Conservation (phyloP, 2,113 vertebrate genomes). For the Salvelinus sp. region DNA sequence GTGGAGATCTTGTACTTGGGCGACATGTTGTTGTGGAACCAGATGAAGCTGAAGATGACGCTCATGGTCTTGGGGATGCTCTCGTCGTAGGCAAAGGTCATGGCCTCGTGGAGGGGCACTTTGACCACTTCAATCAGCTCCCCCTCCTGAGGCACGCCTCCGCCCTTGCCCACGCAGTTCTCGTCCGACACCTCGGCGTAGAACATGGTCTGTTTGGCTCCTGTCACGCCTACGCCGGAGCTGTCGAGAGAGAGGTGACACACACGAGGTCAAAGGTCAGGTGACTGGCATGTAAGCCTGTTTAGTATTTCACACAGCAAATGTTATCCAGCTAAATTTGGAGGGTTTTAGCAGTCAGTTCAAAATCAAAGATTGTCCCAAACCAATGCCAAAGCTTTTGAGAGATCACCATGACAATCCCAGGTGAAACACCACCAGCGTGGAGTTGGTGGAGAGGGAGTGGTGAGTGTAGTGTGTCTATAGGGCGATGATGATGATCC, state of each 20-base stretch:
- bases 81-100: conserved; percentile 86
- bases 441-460: too few relatives aligned
- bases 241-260: conserved; percentile 53
- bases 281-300: background rate
- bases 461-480: too few relatives aligned
- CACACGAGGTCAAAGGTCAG: background rate
- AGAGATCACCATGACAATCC: too few relatives aligned
- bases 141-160: conserved; percentile 81
- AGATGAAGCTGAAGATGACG: conserved; percentile 86
- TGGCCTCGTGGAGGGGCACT: conserved; percentile 84
- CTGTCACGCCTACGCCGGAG: conserved; percentile 84
- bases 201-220: conserved; percentile 86
- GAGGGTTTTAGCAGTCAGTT: too few relatives aligned
- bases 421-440: too few relatives aligned
- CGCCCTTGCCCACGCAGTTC: conserved; percentile 79
- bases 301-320: too few relatives aligned
- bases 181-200: conserved; percentile 87
- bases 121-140: conserved; percentile 89
- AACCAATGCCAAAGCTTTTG: too few relatives aligned
- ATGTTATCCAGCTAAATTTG: too few relatives aligned
- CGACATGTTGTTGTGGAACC: conserved; percentile 87
- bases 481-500: too few relatives aligned
- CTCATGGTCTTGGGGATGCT: conserved; percentile 84
- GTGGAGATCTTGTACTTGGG: conserved; percentile 84
- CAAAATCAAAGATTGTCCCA: too few relatives aligned